phyloP scores from a whole-genome alignment of 2,888 invertebrate species.

The Hermaeophaga mercurialis region DNA sequence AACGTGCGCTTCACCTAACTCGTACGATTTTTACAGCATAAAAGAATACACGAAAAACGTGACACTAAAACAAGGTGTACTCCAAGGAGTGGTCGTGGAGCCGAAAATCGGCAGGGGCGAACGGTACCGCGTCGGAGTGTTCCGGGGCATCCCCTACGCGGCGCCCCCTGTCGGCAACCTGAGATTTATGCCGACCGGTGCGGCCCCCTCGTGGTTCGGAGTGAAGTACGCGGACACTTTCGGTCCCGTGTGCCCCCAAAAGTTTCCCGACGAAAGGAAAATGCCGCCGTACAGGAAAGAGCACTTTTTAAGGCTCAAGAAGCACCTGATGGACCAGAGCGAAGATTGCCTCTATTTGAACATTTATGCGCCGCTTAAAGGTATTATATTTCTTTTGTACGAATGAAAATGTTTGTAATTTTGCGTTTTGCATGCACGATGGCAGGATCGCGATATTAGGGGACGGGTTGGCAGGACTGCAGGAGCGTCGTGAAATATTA shows the following conservation, averaged over 20 bases:
- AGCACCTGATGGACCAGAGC: conserved; percentile 71
- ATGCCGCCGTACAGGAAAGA: conserved; percentile 71
- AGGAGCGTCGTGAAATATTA: conserved; percentile 32
- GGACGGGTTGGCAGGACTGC: conserved; percentile 11
- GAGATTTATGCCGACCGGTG: conserved; percentile 65
- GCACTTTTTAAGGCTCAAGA: conserved; percentile 73
- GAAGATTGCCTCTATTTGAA: conserved; percentile 93
- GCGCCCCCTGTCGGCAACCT: conserved; percentile 75
- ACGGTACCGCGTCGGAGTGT: conserved; percentile 73
- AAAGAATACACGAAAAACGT: conserved; percentile 41
- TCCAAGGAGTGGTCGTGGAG: conserved; percentile 71
- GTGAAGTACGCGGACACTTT: conserved; percentile 71
- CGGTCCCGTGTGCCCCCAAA: conserved; percentile 87
- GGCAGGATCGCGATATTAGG: conserved; percentile 33
- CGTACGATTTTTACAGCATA: conserved; percentile 26
- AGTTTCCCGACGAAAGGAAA: conserved; percentile 70
- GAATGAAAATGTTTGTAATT: no score
- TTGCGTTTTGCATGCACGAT: background rate
- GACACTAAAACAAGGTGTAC: conserved; percentile 68
- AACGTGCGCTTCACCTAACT: conserved; percentile 13
- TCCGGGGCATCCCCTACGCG: conserved; percentile 81
- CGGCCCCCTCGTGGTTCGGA: conserved; percentile 80
- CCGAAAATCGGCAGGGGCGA: conserved; percentile 65
- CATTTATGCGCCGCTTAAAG: conserved; percentile 77
- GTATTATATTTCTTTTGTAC: conserved; percentile 1